Evolutionary conservation across 2,797 vertebrate genomes (phyloP).

Genomic region (Discoglossus pictus): DNA sequence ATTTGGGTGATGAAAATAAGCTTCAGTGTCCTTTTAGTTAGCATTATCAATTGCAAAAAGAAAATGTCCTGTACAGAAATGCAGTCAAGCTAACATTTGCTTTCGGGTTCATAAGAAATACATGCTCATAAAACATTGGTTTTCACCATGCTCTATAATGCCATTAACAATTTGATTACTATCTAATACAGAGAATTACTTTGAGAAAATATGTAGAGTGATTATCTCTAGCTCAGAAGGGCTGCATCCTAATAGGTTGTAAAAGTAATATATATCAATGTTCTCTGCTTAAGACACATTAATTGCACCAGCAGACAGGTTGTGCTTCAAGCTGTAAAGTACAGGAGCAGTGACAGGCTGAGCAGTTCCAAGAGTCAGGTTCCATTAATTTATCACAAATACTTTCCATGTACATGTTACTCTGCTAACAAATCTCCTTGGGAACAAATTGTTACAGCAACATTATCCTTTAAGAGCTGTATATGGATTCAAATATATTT

Average conservation of each 20-base stretch:
- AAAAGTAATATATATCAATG: conserved; percentile 35
- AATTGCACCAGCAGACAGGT: conserved; percentile 11
- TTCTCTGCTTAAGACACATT: conserved; percentile 16
- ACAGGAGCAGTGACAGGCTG: conserved; percentile 20
- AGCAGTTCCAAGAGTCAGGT: conserved; percentile 2
- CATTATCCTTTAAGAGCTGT: too few species aligned
- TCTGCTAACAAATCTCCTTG: not conserved
- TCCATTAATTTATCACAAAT: conserved; percentile 4
- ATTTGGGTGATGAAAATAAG: too few species aligned
- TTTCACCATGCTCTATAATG: not conserved
- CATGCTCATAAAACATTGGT: not conserved
- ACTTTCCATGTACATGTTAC: conserved; percentile 2
- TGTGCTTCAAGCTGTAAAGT: conserved; percentile 30
- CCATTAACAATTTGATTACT: conserved; percentile 22
- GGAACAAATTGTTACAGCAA: not conserved
- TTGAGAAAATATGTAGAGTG: conserved; percentile 19
- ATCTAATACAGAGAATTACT: conserved; percentile 34
- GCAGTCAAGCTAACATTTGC: not conserved
- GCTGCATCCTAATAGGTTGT: conserved; percentile 16
- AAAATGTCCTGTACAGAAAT: too few species aligned
- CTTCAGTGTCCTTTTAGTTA: too few species aligned
- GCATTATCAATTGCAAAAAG: too few species aligned
- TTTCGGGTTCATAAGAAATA: not conserved
- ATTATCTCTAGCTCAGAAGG: conserved; percentile 4
- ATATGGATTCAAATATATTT: too few species aligned